A percentile compares a stretch with the other conserved stretches of the same genome.
Conservation (phyloP, 2,113 vertebrate species). For the Suricata suricatta region DNA sequence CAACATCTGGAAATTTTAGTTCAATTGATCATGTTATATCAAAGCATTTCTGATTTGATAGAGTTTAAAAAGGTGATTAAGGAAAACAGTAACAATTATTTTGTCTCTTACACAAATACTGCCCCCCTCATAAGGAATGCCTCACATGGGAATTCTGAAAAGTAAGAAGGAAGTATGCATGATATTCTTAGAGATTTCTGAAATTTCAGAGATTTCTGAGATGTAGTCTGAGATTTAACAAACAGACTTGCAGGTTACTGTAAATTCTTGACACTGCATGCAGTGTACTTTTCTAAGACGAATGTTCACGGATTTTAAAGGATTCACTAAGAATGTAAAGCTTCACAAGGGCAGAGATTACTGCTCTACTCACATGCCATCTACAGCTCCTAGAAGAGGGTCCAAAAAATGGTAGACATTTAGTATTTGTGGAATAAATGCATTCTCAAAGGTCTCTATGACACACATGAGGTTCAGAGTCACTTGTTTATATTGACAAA, state of each 20-base stretch:
- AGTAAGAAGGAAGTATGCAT: background rate
- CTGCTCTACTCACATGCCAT: background rate
- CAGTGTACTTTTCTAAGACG: background rate
- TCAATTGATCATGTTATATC: background rate
- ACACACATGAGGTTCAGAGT: background rate
- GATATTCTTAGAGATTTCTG: background rate
- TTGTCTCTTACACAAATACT: slow-evolving; percentile 3
- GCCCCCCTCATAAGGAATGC: background rate
- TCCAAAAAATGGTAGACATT: background rate
- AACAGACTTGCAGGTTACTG: background rate
- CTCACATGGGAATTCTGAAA: background rate
- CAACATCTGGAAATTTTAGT: slow-evolving; percentile 22
- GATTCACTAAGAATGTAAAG: background rate
- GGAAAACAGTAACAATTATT: background rate
- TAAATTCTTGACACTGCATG: background rate
- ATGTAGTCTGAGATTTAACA: background rate
- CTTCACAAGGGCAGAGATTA: background rate
- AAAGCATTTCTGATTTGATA: slow-evolving; percentile 1
- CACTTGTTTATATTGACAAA: background rate
- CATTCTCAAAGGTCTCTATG: background rate
- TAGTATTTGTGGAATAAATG: background rate
- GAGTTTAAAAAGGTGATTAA: background rate
- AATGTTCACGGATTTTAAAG: background rate
- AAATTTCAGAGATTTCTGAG: background rate
- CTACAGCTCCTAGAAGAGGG: background rate